phyloP scores from a whole-genome alignment of 64 coral and sea anemone genomes.

The Porites lutea region DNA sequence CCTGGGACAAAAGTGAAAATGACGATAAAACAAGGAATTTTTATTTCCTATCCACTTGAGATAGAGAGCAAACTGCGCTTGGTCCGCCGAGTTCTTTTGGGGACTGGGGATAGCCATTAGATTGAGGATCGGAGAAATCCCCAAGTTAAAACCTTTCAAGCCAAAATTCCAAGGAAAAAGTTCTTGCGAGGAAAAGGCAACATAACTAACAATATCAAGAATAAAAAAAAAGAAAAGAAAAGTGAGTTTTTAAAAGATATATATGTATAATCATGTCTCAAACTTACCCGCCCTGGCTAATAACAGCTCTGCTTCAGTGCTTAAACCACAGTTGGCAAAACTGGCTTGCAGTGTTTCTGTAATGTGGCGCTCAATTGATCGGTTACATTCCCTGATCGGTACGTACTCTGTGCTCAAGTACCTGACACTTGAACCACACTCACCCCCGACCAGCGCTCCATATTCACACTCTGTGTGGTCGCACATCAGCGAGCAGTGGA shows the following conservation, averaged over 20 bases:
- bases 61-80: too few relatives aligned
- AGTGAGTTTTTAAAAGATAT: too few relatives aligned
- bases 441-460: slow-evolving; percentile 13
- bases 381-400: not conserved
- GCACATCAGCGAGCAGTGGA: slow-evolving; percentile 15
- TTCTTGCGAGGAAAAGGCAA: not conserved
- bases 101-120: too few relatives aligned
- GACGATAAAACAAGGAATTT: not conserved
- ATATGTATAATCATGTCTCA: not conserved
- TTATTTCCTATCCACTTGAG: too few relatives aligned
- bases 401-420: not conserved
- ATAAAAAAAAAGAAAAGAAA: not conserved
- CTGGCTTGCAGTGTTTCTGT: slow-evolving; percentile 11
- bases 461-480: not conserved
- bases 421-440: slow-evolving; percentile 5
- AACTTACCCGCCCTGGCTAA: slow-evolving; percentile 14
- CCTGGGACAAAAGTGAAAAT: slow-evolving; percentile 8
- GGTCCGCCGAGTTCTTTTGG: too few relatives aligned
- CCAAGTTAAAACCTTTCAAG: too few relatives aligned
- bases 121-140: too few relatives aligned
- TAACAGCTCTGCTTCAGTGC: not conserved
- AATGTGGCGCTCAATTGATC: slow-evolving; percentile 17
- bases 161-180: too few relatives aligned
- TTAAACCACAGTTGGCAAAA: not conserved
- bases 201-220: not conserved